Conservation (phyloP, 2,888 invertebrate genomes). For the Plebejus anna region DNA sequence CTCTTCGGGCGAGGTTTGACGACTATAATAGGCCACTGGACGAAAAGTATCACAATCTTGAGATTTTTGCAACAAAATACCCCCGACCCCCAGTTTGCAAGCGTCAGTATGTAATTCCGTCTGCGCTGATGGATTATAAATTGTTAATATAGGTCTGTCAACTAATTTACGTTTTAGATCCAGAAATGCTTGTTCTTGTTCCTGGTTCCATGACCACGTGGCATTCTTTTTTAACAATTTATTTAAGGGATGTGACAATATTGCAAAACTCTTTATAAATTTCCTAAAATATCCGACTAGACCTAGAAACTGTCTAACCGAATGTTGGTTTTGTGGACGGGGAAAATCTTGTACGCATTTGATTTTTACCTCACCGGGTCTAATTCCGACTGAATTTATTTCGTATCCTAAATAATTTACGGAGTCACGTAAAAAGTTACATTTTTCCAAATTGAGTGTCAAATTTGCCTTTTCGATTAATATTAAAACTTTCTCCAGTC, state of each 20-base stretch:
- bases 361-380: constrained; percentile 37
- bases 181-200: constrained; percentile 33
- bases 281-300: constrained; percentile 35
- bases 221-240: constrained; percentile 33
- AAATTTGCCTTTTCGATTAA: constrained; percentile 38
- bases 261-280: constrained; percentile 35
- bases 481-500: constrained; percentile 40
- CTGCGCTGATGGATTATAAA: constrained; percentile 41
- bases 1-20: constrained; percentile 32
- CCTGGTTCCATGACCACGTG: constrained; percentile 35
- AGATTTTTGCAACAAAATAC: not conserved
- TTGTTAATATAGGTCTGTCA: constrained; percentile 39
- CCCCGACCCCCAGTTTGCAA: constrained; percentile 23
- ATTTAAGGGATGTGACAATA: constrained; percentile 33
- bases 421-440: constrained; percentile 38
- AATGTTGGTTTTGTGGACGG: constrained; percentile 34
- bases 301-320: constrained; percentile 34
- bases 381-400: constrained; percentile 35
- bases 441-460: constrained; percentile 32
- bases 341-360: constrained; percentile 37
- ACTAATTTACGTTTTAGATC: constrained; percentile 35
- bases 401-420: constrained; percentile 31
- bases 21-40: constrained; percentile 32
- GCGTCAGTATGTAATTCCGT: constrained; percentile 12
- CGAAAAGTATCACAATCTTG: constrained; percentile 30